phyloP scores from a whole-genome alignment of 2,113 vertebrate genomes.

The Anhinga rufa region DNA sequence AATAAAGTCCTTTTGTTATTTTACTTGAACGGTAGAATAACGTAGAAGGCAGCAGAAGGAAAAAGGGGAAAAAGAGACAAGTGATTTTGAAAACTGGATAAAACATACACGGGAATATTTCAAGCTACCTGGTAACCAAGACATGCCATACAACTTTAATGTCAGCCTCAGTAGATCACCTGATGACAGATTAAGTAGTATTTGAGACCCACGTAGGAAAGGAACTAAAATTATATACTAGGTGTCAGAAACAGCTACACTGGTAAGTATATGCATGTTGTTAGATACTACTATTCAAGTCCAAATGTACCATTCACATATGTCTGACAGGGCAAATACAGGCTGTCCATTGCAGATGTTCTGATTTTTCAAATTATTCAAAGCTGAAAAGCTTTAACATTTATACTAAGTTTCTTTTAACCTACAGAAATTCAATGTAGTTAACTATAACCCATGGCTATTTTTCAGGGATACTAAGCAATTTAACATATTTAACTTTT shows the following conservation, averaged over 20 bases:
- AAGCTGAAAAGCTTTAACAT: neutral
- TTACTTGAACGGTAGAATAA: neutral
- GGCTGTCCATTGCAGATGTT: neutral
- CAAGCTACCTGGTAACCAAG: neutral
- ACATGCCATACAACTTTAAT: fast-evolving
- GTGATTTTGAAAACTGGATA: neutral
- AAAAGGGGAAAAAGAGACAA: neutral
- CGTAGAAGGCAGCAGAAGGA: neutral
- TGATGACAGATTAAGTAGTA: too few relatives aligned
- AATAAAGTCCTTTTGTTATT: neutral
- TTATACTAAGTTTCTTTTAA: neutral
- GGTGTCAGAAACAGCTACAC: neutral
- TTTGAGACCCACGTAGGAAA: fast-evolving
- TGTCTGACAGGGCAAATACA: neutral
- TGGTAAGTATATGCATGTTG: fast-evolving
- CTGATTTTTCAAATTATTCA: neutral
- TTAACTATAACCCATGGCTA: neutral
- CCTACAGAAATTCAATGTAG: neutral
- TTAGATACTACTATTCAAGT: neutral
- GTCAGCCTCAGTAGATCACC: neutral
- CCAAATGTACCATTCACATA: neutral
- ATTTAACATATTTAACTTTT: neutral
- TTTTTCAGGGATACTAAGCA: neutral
- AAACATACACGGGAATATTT: neutral
- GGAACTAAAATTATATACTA: neutral